Evolutionary conservation across 1,140 invertebrate genomes (phyloP), one percentile per base, ranked within the genome.

Genomic region (Campoletis sonorensis): DNA sequence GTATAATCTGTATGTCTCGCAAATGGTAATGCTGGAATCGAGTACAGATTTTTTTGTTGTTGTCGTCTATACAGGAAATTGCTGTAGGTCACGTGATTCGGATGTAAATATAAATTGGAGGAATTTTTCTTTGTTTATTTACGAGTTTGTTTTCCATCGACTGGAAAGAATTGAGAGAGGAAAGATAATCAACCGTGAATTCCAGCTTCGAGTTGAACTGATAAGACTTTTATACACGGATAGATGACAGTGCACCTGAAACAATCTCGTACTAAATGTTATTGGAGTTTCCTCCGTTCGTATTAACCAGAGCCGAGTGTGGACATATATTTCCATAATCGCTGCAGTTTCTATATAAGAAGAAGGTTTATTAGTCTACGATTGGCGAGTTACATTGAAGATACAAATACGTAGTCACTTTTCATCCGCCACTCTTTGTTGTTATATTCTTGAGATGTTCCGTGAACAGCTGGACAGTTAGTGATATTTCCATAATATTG

Each of bases 401-500:
- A 82, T 87, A 86, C 85, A 85, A 87, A 87, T 85, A 86, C 76
- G 75, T 45, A 27, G 13, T 78, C 54, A 78, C 54, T 78, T 78
- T 78, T 67, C 33, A 21, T 82, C 77, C 23, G 81, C 81, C 16
- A 78, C 54, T 70, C 75, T 80, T 76, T 70, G 82, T 85, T 80
- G 80, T 86, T 83, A 83, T 71, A 70, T 70, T 33, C 67, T 7
- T 10, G 23, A 70, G 49, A 70, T 27, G 73, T 26, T 21, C 30
- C 10, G 33, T 26, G 54, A 15, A 49, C 54, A 40, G 76, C 49
- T 77, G n/a, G 30, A 78, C 33, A 78, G 58, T 64, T 21, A 37
- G 51, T 77, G 75, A 40, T 80, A 88, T 88, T 88, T 88, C 86
- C 85, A 89, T 88, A 87, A 84, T 86, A 88, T 85, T 84, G 84